Evolutionary conservation across 2,797 vertebrate genomes (phyloP).

Genomic region (Eulemur rubriventer): DNA sequence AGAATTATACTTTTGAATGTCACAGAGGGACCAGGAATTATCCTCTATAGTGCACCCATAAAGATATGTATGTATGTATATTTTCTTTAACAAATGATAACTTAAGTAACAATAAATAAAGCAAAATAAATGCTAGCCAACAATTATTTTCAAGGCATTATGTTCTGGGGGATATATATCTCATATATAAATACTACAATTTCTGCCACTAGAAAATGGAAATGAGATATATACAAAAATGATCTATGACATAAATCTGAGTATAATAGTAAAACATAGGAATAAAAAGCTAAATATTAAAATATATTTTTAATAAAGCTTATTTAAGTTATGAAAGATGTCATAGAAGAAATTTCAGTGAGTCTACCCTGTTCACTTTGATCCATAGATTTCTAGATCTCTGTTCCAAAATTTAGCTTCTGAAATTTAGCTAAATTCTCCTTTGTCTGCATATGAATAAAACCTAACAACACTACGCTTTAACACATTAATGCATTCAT

Average conservation of each 20-base stretch:
- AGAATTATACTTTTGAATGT: background rate
- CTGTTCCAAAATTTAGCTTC: background rate
- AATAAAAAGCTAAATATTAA: background rate
- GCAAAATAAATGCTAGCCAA: background rate
- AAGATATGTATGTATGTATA: background rate
- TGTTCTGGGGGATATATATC: background rate
- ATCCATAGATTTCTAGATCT: background rate
- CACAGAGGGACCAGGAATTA: background rate
- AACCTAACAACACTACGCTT: background rate
- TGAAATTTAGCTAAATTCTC: background rate
- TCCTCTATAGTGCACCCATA: background rate
- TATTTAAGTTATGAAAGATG: background rate
- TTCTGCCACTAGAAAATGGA: background rate
- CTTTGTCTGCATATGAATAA: background rate
- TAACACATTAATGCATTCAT: background rate
- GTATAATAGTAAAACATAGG: background rate
- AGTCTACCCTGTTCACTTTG: background rate
- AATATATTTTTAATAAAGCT: background rate
- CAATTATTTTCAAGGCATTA: background rate
- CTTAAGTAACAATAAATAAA: constrained; percentile 36
- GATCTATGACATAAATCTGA: background rate
- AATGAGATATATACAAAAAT: background rate
- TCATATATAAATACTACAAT: background rate
- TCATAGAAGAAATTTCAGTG: background rate
- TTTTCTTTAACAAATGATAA: background rate